Percentiles rank a stretch among this genome's conserved stretches.
Conservation (phyloP, 1,140 invertebrate species). For the Plutomurus gul region DNA sequence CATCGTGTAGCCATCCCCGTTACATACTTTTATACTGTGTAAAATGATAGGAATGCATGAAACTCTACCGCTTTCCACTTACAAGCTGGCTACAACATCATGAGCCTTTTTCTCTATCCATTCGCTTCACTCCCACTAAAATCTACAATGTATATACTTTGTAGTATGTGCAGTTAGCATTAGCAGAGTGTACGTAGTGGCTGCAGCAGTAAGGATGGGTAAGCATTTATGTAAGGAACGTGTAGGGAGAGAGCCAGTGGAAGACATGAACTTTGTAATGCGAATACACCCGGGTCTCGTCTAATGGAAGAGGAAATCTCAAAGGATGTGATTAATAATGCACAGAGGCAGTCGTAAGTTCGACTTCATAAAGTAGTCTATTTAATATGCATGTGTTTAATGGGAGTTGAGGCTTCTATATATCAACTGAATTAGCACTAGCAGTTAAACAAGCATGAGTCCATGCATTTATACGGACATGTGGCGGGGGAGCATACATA, state of each 20-base stretch:
- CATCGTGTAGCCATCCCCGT: too few species aligned
- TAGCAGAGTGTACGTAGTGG: too few species aligned
- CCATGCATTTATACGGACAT: constrained; percentile 18
- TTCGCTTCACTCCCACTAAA: too few species aligned
- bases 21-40: too few species aligned
- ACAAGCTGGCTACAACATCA: too few species aligned
- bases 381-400: constrained; percentile 39
- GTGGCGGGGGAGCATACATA: neutral
- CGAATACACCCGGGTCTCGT: constrained; percentile 19
- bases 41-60: too few species aligned
- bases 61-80: too few species aligned
- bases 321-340: constrained; percentile 49
- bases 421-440: constrained; percentile 37
- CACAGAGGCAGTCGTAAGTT: constrained; percentile 23
- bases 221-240: neutral
- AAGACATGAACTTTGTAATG: constrained; percentile 25
- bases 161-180: too few species aligned
- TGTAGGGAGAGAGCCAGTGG: neutral
- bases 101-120: too few species aligned
- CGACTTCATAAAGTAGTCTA: constrained; percentile 38
- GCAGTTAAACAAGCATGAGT: constrained; percentile 29
- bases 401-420: constrained; percentile 40
- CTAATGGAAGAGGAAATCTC: constrained; percentile 47
- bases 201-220: too few species aligned
- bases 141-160: too few species aligned